phyloP scores from a whole-genome alignment of 2,113 vertebrate species.

The Alectura lathami region DNA sequence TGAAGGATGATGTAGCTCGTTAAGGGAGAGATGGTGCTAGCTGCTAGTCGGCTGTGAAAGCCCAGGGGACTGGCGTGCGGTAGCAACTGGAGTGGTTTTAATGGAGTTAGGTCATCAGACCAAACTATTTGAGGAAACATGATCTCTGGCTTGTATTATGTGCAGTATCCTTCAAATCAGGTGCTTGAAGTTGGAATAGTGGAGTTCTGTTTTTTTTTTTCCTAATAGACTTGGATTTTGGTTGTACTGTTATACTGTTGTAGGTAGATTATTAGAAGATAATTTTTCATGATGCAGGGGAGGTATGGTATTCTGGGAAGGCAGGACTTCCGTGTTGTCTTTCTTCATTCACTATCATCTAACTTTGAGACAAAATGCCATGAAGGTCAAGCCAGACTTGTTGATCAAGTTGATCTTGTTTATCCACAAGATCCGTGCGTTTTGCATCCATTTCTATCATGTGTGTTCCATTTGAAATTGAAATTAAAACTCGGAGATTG shows the following conservation, averaged over 20 bases:
- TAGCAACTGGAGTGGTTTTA: neutral
- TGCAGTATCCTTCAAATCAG: neutral
- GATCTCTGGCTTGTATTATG: neutral
- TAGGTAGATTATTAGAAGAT: neutral
- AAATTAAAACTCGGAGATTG: fast-evolving
- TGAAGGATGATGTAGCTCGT: neutral
- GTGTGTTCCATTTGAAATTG: neutral
- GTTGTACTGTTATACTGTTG: neutral
- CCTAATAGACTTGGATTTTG: neutral
- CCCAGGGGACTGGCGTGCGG: fast-evolving
- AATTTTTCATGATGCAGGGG: neutral
- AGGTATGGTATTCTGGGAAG: neutral
- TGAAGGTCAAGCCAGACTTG: neutral
- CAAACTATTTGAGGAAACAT: neutral
- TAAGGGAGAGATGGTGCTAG: neutral
- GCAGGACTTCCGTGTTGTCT: fast-evolving
- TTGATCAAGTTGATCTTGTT: no score
- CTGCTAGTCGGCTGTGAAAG: neutral
- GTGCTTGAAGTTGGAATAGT: neutral
- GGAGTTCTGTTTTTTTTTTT: neutral
- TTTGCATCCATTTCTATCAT: neutral
- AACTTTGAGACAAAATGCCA: neutral
- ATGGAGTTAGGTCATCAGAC: neutral
- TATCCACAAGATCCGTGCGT: neutral
- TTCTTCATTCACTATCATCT: neutral